phyloP scores from a whole-genome alignment of 2,888 invertebrate genomes.

The Eristalis intricaria region DNA sequence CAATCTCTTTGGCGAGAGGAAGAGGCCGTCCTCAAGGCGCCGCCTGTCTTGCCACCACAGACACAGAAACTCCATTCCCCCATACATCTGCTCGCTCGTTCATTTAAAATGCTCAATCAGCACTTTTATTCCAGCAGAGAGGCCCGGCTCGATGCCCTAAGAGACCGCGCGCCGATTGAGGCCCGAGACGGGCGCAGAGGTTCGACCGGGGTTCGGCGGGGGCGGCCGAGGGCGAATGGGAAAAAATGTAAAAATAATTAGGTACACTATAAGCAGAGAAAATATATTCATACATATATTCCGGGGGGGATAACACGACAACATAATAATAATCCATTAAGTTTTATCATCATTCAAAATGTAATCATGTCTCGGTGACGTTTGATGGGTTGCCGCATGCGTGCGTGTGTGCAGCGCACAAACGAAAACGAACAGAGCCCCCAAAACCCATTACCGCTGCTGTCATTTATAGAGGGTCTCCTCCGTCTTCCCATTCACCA shows the following conservation, averaged over 20 bases:
- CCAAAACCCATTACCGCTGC: constrained; percentile 52
- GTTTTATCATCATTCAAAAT: constrained; percentile 67
- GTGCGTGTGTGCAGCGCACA: not conserved
- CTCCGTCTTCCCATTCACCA: not conserved
- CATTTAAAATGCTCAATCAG: constrained; percentile 67
- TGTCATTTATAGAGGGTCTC: constrained; percentile 38
- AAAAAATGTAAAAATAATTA: constrained; percentile 57
- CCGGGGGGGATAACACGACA: constrained; percentile 60
- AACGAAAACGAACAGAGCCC: not conserved
- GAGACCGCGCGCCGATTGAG: not conserved
- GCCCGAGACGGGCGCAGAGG: too few species aligned
- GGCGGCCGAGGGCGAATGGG: not conserved
- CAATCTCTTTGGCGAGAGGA: constrained; percentile 7
- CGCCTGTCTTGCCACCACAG: constrained; percentile 42
- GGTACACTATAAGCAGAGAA: constrained; percentile 30
- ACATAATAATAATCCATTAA: constrained; percentile 70
- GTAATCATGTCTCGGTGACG: constrained; percentile 57
- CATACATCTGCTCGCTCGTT: constrained; percentile 45
- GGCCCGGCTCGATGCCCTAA: not conserved
- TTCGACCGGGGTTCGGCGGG: too few species aligned
- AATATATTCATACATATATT: constrained; percentile 15
- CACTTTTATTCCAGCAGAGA: constrained; percentile 31
- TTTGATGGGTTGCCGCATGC: constrained; percentile 11
- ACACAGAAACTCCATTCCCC: not conserved
- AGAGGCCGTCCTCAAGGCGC: constrained; percentile 55